Evolutionary conservation across 1,140 invertebrate genomes (phyloP).

Genomic region (Phymorhynchus buccinoides): DNA sequence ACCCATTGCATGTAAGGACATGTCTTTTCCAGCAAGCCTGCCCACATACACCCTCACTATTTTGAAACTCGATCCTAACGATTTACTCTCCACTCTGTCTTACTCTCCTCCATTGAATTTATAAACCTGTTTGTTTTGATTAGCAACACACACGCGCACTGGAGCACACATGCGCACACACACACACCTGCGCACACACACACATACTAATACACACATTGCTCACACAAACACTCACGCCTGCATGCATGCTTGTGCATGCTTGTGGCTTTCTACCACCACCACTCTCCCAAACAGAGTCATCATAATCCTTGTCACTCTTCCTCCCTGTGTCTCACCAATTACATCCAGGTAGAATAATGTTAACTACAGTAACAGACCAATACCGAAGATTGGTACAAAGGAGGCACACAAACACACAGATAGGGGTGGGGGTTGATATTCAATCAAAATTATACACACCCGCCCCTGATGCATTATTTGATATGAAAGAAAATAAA

Average conservation of each 20-base stretch:
- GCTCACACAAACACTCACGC: background rate
- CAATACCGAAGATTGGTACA: background rate
- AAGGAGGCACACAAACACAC: background rate
- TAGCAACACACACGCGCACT: background rate
- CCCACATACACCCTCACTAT: too few relatives aligned
- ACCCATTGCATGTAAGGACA: too few relatives aligned
- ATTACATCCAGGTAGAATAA: background rate
- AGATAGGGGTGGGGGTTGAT: background rate
- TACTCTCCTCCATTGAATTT: too few relatives aligned
- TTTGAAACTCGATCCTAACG: too few relatives aligned
- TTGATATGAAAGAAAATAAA: background rate
- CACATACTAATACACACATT: slow-evolving; percentile 2
- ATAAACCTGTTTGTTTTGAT: too few relatives aligned
- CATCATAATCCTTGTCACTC: background rate
- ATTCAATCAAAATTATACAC: background rate
- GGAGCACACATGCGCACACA: background rate
- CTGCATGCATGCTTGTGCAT: background rate
- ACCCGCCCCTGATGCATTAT: background rate
- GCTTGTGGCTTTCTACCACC: background rate
- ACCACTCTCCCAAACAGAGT: background rate
- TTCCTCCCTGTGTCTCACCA: too few relatives aligned
- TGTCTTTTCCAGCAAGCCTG: too few relatives aligned
- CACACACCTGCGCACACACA: background rate
- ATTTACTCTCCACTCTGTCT: too few relatives aligned
- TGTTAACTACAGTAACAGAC: background rate